Evolutionary conservation across 2,113 vertebrate genomes (phyloP).

Genomic region (Ageneiosus marmoratus): DNA sequence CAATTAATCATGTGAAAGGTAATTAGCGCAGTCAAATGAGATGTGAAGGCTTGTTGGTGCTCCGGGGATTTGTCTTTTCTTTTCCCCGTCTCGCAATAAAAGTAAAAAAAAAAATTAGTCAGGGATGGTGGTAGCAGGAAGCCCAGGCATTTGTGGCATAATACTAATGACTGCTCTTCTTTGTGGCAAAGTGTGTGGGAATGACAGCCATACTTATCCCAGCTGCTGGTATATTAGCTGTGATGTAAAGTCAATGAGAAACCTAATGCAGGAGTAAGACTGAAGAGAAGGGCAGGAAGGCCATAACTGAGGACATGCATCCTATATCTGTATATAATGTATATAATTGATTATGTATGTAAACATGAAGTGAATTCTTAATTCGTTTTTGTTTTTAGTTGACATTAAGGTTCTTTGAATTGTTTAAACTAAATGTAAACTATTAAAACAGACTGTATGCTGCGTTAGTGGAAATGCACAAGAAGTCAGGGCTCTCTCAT

Average conservation of each 20-base stretch:
- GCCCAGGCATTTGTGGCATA: conserved; percentile 64
- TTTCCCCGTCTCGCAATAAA: conserved; percentile 56
- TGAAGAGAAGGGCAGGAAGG: neutral
- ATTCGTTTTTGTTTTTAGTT: no score
- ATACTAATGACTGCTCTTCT: conserved; percentile 68
- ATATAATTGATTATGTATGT: neutral
- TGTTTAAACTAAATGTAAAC: neutral
- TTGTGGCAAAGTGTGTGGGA: conserved; percentile 62
- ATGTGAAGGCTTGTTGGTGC: conserved; percentile 70
- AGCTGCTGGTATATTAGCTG: conserved; percentile 30
- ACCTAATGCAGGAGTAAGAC: neutral
- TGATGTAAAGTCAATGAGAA: conserved; percentile 3
- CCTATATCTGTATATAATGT: neutral
- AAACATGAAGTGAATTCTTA: neutral
- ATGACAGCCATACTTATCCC: conserved; percentile 66
- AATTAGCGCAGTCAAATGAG: conserved; percentile 79
- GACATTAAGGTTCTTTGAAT: neutral
- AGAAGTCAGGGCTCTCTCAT: conserved; percentile 21
- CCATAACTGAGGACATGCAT: no score
- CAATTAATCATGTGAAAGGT: conserved; percentile 79
- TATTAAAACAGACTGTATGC: conserved; percentile 4
- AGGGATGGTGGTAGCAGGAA: conserved; percentile 67
- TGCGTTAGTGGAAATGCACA: conserved; percentile 31
- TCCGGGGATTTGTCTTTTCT: conserved; percentile 64
- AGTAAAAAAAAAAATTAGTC: conserved; percentile 78